Percentiles rank a stretch among this genome's conserved stretches.
Conservation (phyloP, 2,888 invertebrate genomes). For the Eilema sororculum region DNA sequence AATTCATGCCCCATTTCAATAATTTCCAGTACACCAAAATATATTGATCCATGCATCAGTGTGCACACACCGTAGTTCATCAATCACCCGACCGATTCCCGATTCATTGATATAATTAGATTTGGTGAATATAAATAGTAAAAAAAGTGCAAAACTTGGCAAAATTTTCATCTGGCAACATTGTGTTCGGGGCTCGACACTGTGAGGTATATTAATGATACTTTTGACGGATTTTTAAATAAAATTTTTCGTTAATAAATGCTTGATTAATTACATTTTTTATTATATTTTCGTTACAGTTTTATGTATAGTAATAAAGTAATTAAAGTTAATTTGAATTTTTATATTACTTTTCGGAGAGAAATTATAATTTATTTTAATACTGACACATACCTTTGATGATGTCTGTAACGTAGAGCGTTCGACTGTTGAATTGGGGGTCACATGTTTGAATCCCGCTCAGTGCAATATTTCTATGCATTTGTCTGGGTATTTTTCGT, state of each 20-base stretch:
- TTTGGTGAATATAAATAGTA: conserved; percentile 53
- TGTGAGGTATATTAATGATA: conserved; percentile 49
- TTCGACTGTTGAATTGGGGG: no score
- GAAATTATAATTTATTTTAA: neutral
- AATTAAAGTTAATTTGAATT: neutral
- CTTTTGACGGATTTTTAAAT: conserved; percentile 42
- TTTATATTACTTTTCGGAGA: neutral
- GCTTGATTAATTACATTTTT: conserved; percentile 46
- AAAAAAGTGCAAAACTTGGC: conserved; percentile 37
- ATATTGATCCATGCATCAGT: neutral
- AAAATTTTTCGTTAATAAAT: conserved; percentile 32
- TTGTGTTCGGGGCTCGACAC: conserved; percentile 25
- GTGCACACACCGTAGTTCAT: conserved; percentile 56
- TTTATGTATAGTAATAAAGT: neutral
- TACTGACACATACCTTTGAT: neutral
- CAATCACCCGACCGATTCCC: conserved; percentile 69
- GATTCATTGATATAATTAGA: conserved; percentile 76
- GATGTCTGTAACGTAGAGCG: no score
- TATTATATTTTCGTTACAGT: conserved; percentile 6
- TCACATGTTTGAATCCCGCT: no score
- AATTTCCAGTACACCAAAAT: neutral
- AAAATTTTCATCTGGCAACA: conserved; percentile 24
- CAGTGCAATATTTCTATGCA: no score
- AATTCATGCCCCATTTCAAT: no score
- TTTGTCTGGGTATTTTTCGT: no score